Evolutionary conservation across 92 coral and sea anemone genomes (phyloP), one percentile per base, ranked within the genome.

Genomic region (Bergia sp.): DNA sequence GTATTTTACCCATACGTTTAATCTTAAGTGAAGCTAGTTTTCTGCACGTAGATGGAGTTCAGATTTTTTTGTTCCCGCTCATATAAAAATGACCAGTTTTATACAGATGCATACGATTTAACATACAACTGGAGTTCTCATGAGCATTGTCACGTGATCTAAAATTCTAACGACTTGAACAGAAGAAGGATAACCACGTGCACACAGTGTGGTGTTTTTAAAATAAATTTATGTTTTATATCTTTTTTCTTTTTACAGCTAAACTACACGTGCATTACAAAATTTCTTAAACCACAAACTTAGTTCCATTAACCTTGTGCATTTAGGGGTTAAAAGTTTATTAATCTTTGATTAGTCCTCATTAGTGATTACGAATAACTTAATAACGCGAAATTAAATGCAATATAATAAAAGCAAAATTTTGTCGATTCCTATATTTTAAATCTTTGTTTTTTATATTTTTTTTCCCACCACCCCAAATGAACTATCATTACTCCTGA

Each of bases 221-320:
- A 91, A 89, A 89, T 91, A 91, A 66, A 91, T 91, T 91, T 82
- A 88, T 89, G 85, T 91, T 89, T 89, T 87, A 53, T 37, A 38
- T 82, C 76, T 66, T 76, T 88, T 88, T 84, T 79, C 91, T 84
- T 89, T 91, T 91, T 84, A 82, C 93, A 91, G 45, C 93, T 91
- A 90, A 71, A 71, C 86, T 42, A n/a, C 86, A 42, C 40, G 86
- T 82, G 76, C 86, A 41, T 82, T 82, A 67, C 86, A 82, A 82
- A 82, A 41, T 82, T 66, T 50, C n/a, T 40, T 1, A 65, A 66
- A 45, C 77, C 43, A 66, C 86, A 82, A 82, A 81, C 49, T 58
- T 77, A 20, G 44, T 43, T 1, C 37, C 15, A 58, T 81, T 81
- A 38, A 43, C 74, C 38, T 38, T 57, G 50, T 61, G 45, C 85